Conservation (phyloP, 2,797 vertebrate genomes). For the Periophthalmus magnuspinnatus region DNA sequence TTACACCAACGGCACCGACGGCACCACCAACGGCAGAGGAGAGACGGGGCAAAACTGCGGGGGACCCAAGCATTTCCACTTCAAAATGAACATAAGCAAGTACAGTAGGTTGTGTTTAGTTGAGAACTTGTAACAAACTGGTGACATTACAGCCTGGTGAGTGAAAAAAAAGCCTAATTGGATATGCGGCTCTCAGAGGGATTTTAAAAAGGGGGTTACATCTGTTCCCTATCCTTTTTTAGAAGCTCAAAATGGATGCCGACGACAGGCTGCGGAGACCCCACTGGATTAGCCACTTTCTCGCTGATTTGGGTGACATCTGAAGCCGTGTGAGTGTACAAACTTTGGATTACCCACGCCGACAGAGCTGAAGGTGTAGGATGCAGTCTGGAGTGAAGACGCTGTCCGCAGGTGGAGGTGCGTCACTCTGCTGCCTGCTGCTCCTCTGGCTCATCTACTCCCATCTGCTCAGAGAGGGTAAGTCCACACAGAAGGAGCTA, state of each 20-base stretch:
- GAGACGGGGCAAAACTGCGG: conserved; percentile 40
- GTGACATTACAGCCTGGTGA: conserved; percentile 38
- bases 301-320: conserved; percentile 52
- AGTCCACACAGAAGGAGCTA: conserved; percentile 43
- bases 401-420: conserved; percentile 83
- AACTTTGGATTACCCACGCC: conserved; percentile 66
- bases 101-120: conserved; percentile 34
- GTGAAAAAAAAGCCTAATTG: conserved; percentile 42
- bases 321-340: conserved; percentile 48
- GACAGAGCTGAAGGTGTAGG: conserved; percentile 54
- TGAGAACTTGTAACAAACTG: conserved; percentile 65
- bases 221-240: conserved; percentile 43
- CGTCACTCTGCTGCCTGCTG: conserved; percentile 84
- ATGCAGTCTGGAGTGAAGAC: conserved; percentile 85
- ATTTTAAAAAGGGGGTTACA: conserved; percentile 60
- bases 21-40: conserved; percentile 18
- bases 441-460: conserved; percentile 85
- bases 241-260: conserved; percentile 75
- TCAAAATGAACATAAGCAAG: conserved; percentile 14
- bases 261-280: conserved; percentile 66
- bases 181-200: conserved; percentile 57
- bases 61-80: conserved; percentile 31
- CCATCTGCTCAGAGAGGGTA: conserved; percentile 85
- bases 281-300: conserved; percentile 60
- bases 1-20: conserved; percentile 34